phyloP scores from a whole-genome alignment of 2,797 vertebrate genomes.

The Tiaroga cobitis region DNA sequence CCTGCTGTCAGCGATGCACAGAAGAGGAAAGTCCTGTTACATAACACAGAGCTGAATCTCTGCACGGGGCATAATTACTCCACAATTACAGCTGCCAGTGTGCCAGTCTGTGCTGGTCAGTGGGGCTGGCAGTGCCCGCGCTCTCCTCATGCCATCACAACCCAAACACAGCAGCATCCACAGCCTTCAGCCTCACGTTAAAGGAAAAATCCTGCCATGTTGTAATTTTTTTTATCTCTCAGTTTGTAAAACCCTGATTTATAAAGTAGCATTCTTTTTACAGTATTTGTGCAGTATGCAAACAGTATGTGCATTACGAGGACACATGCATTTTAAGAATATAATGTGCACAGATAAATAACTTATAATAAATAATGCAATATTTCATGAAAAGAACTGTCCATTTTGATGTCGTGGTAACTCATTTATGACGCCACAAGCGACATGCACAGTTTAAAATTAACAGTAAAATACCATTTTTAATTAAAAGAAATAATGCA shows the following conservation, averaged over 20 bases:
- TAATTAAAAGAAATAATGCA: not conserved
- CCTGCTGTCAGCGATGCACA: conserved; percentile 41
- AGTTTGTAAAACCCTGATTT: not conserved
- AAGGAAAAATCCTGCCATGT: not conserved
- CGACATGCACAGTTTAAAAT: not conserved
- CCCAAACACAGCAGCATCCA: conserved; percentile 14
- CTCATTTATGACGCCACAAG: not conserved
- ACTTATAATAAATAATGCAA: too few species aligned
- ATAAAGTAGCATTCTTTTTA: not conserved
- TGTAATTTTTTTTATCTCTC: not conserved
- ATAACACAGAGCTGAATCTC: conserved; percentile 52
- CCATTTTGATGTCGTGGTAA: too few species aligned
- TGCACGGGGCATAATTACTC: conserved; percentile 53
- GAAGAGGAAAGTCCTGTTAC: conserved; percentile 55
- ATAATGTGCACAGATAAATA: too few species aligned
- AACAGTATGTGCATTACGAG: not conserved
- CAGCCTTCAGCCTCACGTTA: conserved; percentile 8
- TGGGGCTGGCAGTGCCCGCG: conserved; percentile 27
- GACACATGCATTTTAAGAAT: too few species aligned
- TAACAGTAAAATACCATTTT: rapidly evolving
- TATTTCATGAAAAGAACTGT: too few species aligned
- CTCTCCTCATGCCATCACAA: not conserved
- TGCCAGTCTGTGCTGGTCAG: conserved; percentile 50
- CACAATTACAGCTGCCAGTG: conserved; percentile 57
- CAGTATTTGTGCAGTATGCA: not conserved